These are phyloP conservation scores for Dysmachus trigonus DNA, from an alignment of 2,888 invertebrate genomes.

Conservation along the genomic window DNA sequence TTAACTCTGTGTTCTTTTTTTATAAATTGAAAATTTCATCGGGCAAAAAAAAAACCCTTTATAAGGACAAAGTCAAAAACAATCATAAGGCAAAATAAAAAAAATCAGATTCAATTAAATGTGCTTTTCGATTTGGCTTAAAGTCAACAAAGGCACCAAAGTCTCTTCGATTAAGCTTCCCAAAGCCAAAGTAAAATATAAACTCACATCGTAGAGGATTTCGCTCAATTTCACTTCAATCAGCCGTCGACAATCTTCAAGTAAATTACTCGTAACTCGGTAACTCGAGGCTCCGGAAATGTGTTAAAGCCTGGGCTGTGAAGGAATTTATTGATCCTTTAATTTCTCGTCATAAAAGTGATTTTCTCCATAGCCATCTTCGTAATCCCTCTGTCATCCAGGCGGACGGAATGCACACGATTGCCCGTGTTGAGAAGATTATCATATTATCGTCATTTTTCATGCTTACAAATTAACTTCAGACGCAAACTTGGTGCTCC, in stretches of 20 bases:
- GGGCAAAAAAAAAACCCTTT: neutral
- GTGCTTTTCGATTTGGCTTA: neutral
- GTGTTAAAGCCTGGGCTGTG: neutral
- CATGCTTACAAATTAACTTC: neutral
- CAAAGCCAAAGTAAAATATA: neutral
- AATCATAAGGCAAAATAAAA: neutral
- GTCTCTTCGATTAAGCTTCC: neutral
- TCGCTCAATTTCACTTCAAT: neutral
- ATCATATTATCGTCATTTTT: neutral
- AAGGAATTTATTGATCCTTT: neutral
- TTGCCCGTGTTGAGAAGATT: neutral
- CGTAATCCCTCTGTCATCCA: neutral
- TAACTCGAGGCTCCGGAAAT: neutral
- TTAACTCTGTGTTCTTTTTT: no score
- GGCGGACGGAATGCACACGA: neutral
- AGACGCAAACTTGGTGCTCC: neutral
- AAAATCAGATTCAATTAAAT: neutral
- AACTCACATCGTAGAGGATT: neutral
- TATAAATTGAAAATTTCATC: neutral
- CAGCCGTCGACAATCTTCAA: neutral
- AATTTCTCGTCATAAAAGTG: neutral
- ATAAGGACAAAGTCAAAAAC: neutral
- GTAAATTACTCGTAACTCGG: neutral
- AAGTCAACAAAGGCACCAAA: neutral
- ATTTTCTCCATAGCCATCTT: neutral